Conservation (phyloP, 1,140 invertebrate genomes). For the Yoshiicerus persimilis region DNA sequence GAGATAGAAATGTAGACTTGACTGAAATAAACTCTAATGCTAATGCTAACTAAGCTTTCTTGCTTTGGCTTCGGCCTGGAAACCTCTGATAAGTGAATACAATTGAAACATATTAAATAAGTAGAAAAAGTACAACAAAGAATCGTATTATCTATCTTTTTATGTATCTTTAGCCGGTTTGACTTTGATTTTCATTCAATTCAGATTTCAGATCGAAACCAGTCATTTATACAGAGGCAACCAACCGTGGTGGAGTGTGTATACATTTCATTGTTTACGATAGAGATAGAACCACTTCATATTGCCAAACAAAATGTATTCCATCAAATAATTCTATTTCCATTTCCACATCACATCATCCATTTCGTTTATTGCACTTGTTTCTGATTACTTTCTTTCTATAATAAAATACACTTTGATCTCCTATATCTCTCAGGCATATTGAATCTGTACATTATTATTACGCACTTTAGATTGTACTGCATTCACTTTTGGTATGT, state of each 20-base stretch:
- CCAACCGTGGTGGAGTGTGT: background rate
- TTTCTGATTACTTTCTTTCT: background rate
- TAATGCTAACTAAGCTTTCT: background rate
- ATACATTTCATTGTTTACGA: background rate
- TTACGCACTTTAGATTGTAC: too few relatives aligned
- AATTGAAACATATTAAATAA: conserved; percentile 1
- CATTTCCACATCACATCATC: background rate
- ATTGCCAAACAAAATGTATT: background rate
- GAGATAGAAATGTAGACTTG: background rate
- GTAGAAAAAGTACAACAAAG: background rate
- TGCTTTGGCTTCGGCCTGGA: background rate
- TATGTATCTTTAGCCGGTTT: background rate
- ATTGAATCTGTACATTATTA: background rate
- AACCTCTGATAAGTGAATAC: background rate
- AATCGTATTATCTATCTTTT: background rate
- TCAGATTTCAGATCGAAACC: background rate
- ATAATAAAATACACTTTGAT: background rate
- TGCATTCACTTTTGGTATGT: too few relatives aligned
- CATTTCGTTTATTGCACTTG: background rate
- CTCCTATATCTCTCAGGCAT: background rate
- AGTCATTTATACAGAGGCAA: background rate
- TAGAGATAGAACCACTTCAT: background rate
- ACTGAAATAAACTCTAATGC: background rate
- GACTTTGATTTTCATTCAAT: background rate
- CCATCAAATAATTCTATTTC: background rate